Evolutionary conservation across 2,113 vertebrate genomes (phyloP), one percentile per base, ranked within the genome.

Genomic region (Forbesichthys agassizii): DNA sequence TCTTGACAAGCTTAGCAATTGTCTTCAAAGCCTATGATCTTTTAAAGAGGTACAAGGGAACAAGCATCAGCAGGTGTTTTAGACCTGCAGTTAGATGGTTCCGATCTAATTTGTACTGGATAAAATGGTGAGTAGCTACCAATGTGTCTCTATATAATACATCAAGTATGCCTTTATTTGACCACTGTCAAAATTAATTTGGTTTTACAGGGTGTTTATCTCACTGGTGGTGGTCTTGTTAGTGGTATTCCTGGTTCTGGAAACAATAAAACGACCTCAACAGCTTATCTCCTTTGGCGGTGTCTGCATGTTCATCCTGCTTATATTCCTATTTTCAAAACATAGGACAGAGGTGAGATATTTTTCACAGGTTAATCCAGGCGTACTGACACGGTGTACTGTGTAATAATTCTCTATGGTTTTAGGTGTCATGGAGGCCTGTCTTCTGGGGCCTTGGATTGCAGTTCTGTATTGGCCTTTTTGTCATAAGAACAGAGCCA

Each of bases 241-340:
- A 61, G 71, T 95, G 11, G 2, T 81, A 0, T 98, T 95, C 96
- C 84, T 98, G 18, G 84, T 0, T 27, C 58, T 98, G 63, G 96
- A 99, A 82, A 96, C 93, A 0, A 75, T 88, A 56, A 78, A 80
- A 75, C 86, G 92, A 42, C 95, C 93, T 0, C 87, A 95, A 77
- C 96, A 97, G 84, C 88, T 99, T 20, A 90, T 98, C 69, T 97
- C 97, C 3, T 95, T 98, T 9, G 95, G 84, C 0, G 98, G 98
- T 2, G 85, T 96, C 84, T 95, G 90, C 49, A 54, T 93, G 71
- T 92, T 98, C 71, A 5, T 96, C 56, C 0, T 91, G 36, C 20
- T 95, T 16, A 68, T 96, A 51, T 98, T 95, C 66, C 82, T 92
- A 74, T 89, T 82, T 71, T 99, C 98, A 4, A 95, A 94, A 74